These are phyloP conservation scores for Xiphorhynchus erythropygius DNA, from an alignment of 2,797 vertebrate species.

Conservation along the genomic window DNA sequence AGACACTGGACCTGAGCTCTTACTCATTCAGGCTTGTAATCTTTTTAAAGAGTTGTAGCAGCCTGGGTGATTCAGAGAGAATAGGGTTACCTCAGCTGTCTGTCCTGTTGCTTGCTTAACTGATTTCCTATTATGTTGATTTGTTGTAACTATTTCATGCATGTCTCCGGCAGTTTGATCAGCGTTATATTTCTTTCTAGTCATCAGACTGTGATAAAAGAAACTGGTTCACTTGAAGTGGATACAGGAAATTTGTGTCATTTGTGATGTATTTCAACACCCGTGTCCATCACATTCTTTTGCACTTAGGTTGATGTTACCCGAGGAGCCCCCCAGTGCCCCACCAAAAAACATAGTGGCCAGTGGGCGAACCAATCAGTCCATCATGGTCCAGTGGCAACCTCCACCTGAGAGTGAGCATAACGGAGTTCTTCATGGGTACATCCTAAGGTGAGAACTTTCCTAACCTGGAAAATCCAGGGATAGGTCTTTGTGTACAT, in stretches of 20 bases:
- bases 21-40: constrained; percentile 29
- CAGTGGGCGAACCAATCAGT: constrained; percentile 94
- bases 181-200: constrained; percentile 9
- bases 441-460: constrained; percentile 85
- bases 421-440: constrained; percentile 91
- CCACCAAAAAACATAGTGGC: constrained; percentile 95
- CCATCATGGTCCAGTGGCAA: constrained; percentile 98
- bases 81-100: constrained; percentile 44
- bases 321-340: constrained; percentile 92
- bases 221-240: background rate
- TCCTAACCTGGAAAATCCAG: background rate
- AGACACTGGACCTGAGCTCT: constrained; percentile 3
- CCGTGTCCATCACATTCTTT: background rate
- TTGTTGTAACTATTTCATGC: constrained; percentile 49
- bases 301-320: constrained; percentile 85
- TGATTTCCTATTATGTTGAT: constrained; percentile 65
- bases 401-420: constrained; percentile 93
- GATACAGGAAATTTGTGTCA: background rate
- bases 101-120: constrained; percentile 56
- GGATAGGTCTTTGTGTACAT: accelerated
- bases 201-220: background rate
- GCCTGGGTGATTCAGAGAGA: constrained; percentile 27
- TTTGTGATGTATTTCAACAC: background rate
- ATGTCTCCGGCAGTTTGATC: constrained; percentile 30
- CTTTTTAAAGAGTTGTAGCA: constrained; percentile 35